Base-by-base conservation (phyloP, 2,888 invertebrate species). In the Clunio marinus region DNA sequence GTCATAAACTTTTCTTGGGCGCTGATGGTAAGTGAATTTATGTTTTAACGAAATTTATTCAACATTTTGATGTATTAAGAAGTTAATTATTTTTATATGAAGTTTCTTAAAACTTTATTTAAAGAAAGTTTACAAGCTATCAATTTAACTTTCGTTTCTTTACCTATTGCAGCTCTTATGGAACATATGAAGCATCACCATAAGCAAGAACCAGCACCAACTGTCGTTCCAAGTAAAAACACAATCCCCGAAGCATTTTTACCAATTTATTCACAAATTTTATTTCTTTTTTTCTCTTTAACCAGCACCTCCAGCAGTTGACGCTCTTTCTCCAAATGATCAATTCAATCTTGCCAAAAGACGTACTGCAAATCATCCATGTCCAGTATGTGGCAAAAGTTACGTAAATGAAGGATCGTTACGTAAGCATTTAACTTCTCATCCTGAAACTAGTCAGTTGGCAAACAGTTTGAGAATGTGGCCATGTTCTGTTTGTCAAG, bases 151-250 rank as follows among this genome's bases (percentile, higher is more conserved):
- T n/a, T n/a, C n/a, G n/a, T n/a, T n/a, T n/a, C n/a, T n/a, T n/a
- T n/a, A n/a, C n/a, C n/a, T n/a, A n/a, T n/a, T n/a, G n/a, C n/a
- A 81, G 91, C 93, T 69, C 86, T 95, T 70, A 93, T 95, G 84
- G 94, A 95, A 80, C 95, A 95, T 80, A 94, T 95, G 94, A 94
- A 94, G 81, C 91, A 91, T 78, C 90, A 91, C 68, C 95, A 95
- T 81, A 94, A 63, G 15, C 62, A 62, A 25, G 63, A 63, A 46
- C 45, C 63, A 7, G 15, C 45, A 25, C 63, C 63, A 27, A 17
- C 63, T 2, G 22, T 37, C 17, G 63, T 15, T 25, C n/a, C 60
- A 13, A 35, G 55, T 66, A 15, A 66, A n/a, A n/a, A n/a, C n/a
- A n/a, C n/a, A n/a, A n/a, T n/a, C n/a, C n/a, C n/a, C n/a, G 66